Conservation (phyloP, 2,888 invertebrate genomes). For the Drosophila hamatofila region DNA sequence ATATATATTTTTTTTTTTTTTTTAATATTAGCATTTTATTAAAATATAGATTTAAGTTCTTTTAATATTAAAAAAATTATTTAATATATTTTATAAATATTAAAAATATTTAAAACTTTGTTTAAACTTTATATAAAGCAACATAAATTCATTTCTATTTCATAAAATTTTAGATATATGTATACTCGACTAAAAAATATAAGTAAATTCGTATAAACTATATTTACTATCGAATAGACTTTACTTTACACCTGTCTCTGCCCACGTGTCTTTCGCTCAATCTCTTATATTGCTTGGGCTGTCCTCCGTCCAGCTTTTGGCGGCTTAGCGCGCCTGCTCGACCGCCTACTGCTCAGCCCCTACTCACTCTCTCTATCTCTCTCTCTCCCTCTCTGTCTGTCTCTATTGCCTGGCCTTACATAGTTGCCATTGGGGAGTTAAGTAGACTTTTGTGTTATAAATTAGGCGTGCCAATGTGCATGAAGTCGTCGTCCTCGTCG, state of each 20-base stretch:
- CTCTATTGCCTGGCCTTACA: conserved; percentile 10
- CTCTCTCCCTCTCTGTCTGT: background rate
- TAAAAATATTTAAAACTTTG: too few species aligned
- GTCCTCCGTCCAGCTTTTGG: conserved; percentile 28
- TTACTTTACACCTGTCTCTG: background rate
- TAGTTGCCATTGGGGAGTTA: conserved; percentile 67
- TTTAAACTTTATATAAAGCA: too few species aligned
- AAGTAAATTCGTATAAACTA: too few species aligned
- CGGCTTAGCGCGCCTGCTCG: conserved; percentile 49
- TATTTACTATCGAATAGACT: too few species aligned
- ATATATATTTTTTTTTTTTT: too few species aligned
- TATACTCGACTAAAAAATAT: too few species aligned
- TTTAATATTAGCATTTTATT: too few species aligned
- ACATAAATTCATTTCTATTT: too few species aligned
- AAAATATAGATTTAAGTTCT: too few species aligned
- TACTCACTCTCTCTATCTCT: background rate
- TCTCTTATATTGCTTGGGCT: background rate
- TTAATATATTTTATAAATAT: too few species aligned
- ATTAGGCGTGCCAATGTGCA: conserved; percentile 76
- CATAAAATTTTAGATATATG: too few species aligned
- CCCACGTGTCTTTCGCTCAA: background rate
- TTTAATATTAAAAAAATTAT: too few species aligned
- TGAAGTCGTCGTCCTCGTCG: conserved; percentile 32
- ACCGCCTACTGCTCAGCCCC: background rate
- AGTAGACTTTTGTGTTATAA: conserved; percentile 79